These are phyloP conservation scores for Scleropages formosus DNA, from an alignment of 2,797 vertebrate genomes.

Conservation along the genomic window DNA sequence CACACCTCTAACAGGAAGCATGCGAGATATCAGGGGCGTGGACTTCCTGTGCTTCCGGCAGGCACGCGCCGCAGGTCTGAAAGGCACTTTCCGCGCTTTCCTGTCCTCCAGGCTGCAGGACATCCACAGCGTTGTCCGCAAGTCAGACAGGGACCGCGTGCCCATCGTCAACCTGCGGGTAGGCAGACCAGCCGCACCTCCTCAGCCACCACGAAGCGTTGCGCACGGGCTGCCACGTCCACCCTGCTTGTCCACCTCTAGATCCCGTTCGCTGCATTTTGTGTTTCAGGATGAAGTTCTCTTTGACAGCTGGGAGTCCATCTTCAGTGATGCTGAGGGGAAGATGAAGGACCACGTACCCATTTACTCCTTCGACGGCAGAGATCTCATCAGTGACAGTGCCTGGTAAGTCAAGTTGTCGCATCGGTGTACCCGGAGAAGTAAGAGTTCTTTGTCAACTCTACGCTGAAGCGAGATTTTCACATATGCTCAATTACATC, in stretches of 20 bases:
- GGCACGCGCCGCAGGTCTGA: constrained; percentile 80
- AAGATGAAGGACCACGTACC: constrained; percentile 69
- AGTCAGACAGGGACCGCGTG: constrained; percentile 72
- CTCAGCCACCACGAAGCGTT: neutral
- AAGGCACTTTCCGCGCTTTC: constrained; percentile 91
- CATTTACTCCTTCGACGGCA: constrained; percentile 88
- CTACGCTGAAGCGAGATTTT: too few relatives aligned
- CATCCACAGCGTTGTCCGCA: constrained; percentile 91
- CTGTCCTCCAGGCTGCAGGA: constrained; percentile 93
- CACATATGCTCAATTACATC: too few relatives aligned
- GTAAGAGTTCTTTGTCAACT: too few relatives aligned
- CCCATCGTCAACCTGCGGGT: constrained; percentile 92
- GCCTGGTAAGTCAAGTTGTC: constrained; percentile 76
- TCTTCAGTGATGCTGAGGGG: constrained; percentile 74
- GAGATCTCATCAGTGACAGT: constrained; percentile 81
- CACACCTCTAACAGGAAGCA: constrained; percentile 78
- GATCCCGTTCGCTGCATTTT: neutral
- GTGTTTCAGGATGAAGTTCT: constrained; percentile 81
- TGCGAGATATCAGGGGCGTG: constrained; percentile 87
- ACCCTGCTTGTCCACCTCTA: constrained; percentile 10
- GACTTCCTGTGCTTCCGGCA: constrained; percentile 98
- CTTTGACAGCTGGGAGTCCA: constrained; percentile 85
- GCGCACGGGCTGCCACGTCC: neutral
- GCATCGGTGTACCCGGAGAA: neutral
- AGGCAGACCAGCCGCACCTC: neutral